Base-by-base conservation (phyloP, 2,888 invertebrate genomes). In the Drosophila hamatofila region DNA sequence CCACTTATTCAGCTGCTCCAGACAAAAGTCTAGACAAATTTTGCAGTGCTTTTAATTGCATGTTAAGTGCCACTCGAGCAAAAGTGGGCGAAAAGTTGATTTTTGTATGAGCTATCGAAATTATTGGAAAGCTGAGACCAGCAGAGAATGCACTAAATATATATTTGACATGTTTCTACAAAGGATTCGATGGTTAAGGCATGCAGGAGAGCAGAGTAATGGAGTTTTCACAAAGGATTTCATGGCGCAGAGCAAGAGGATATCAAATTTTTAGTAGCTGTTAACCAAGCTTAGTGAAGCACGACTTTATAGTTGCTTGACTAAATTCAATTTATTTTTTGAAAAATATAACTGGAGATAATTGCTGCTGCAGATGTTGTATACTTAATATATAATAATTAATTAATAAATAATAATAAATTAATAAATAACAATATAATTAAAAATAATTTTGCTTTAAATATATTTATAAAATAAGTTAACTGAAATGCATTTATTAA, bases 11-110 rank as follows among this genome's bases (percentile, higher is more conserved):
- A 25, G 33, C 55, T 49, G 64, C 16, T 44, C 39, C 61, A 67
- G 77, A 72, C 76, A 42, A 55, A 27, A 23, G 85, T 85, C 83
- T 85, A 80, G 73, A 83, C 83, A 51, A 74, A 56, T 68, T 80
- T 73, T 66, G 66, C 71, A 72, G 58, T 67, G 80, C 67, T 78
- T 75, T 78, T 83, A 85, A 83, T 85, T 80, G 78, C 85, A 74
- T 67, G 75, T 74, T 80, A 75, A 82, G 72, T 80, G 71, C 61
- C 72, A 56, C 67, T 75, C 57, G 56, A 51, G 57, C 62, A 56
- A n/a, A 52, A 61, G 61, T 74, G 61, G 67, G 74, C 58, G 70
- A 42, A 62, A 63, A 58, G 55, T 72, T 62, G 48, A 73, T 61
- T 73, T 71, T 30, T 54, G 46, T 46, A 30, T 30, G 41, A 52